These are phyloP conservation scores for Papilio xuthus DNA, from an alignment of 1,140 invertebrate genomes.

Conservation along the genomic window DNA sequence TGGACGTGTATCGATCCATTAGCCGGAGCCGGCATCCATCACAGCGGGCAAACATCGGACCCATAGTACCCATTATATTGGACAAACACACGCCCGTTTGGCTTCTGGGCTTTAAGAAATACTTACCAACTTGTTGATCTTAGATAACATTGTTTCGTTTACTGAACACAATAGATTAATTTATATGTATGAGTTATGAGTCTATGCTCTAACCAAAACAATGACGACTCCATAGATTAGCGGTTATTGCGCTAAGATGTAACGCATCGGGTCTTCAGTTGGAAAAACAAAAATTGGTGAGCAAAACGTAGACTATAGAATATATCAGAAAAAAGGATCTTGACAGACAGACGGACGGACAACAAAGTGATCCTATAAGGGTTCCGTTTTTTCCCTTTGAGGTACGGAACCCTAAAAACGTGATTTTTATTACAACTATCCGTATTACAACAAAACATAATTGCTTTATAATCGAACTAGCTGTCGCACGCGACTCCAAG, in stretches of 20 bases:
- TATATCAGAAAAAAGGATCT: no score
- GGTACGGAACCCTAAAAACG: no score
- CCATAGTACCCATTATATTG: conserved; percentile 61
- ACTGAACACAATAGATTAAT: conserved; percentile 19
- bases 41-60: conserved; percentile 65
- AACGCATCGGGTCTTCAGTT: neutral
- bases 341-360: no score
- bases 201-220: neutral
- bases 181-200: conserved; percentile 5
- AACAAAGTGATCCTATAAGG: no score
- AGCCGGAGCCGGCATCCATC: conserved; percentile 64
- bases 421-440: no score
- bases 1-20: conserved; percentile 65
- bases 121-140: conserved; percentile 51
- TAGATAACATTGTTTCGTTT: conserved; percentile 38
- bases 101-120: conserved; percentile 54
- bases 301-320: no score
- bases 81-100: conserved; percentile 60
- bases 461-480: no score
- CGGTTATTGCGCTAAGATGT: neutral
- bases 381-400: no score
- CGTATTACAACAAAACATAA: no score
- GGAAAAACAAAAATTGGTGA: neutral
- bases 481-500: no score
- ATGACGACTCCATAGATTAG: neutral